A percentile compares a stretch with the other conserved stretches of the same genome.
Evolutionary conservation across 2,888 invertebrate species (phyloP).

Genomic region (Gibbula magus): DNA sequence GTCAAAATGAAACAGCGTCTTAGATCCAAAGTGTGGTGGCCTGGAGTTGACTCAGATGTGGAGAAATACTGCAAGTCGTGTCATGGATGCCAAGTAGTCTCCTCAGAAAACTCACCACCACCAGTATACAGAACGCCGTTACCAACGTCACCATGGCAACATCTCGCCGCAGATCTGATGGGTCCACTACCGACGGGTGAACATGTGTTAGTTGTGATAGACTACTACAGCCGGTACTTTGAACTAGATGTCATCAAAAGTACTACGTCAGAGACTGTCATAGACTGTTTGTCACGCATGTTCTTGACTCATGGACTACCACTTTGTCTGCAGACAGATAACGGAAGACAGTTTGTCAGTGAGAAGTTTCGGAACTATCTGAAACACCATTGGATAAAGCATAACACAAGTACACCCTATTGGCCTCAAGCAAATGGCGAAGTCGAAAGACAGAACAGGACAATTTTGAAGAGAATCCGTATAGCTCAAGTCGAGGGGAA

Average conservation of each 20-base stretch:
- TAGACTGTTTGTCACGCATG: neutral
- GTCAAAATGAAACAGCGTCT: too few relatives aligned
- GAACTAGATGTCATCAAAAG: conserved; percentile 35
- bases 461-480: too few relatives aligned
- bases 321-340: neutral
- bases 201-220: conserved; percentile 41
- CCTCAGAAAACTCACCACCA: neutral
- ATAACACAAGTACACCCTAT: neutral
- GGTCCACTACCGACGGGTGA: conserved; percentile 45
- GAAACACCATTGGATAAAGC: neutral
- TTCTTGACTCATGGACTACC: too few relatives aligned
- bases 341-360: neutral
- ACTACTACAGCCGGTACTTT: conserved; percentile 50
- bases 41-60: neutral
- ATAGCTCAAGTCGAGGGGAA: too few relatives aligned
- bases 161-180: conserved; percentile 42
- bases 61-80: neutral
- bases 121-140: conserved; percentile 37
- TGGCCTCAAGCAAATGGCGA: too few relatives aligned
- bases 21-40: neutral
- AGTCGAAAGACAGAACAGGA: too few relatives aligned
- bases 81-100: neutral
- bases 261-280: neutral
- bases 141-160: conserved; percentile 43
- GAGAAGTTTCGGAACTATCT: neutral